These are phyloP conservation scores for Archocentrus centrarchus DNA, from an alignment of 2,113 vertebrate species.

Conservation along the genomic window DNA sequence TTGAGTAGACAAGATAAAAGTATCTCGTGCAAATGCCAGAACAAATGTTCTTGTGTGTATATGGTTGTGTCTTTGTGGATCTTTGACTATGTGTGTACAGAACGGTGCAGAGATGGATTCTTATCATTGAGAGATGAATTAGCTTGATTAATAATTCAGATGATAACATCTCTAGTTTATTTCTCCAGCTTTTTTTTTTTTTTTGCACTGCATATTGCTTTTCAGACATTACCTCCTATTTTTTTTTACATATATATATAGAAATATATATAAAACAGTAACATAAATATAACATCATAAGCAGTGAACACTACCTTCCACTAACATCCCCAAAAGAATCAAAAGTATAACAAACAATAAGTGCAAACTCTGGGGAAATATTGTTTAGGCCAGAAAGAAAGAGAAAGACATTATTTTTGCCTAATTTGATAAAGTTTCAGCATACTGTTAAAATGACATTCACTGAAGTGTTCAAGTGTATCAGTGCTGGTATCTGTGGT, in stretches of 20 bases:
- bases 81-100: conserved; percentile 13
- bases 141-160: conserved; percentile 75
- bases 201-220: conserved; percentile 20
- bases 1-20: conserved; percentile 61
- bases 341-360: not conserved
- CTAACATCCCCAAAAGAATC: not conserved
- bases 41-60: conserved; percentile 27
- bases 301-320: not conserved
- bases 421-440: not conserved
- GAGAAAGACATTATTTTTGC: not conserved
- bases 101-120: conserved; percentile 42
- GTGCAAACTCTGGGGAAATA: not conserved
- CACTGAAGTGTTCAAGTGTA: conserved; percentile 14
- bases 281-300: not conserved
- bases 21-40: conserved; percentile 32
- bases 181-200: not conserved
- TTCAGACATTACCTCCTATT: conserved; percentile 10
- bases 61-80: conserved; percentile 3
- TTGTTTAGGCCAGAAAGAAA: not conserved
- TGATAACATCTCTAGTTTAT: conserved; percentile 36
- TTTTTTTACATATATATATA: conserved; percentile 11
- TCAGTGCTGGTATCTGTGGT: conserved; percentile 55
- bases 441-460: not conserved
- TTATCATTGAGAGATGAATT: conserved; percentile 66
- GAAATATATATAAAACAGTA: not conserved